Evolutionary conservation across 2,888 invertebrate genomes (phyloP), one percentile per base, ranked within the genome.

Genomic region (Sinohyriopsis cumingii): DNA sequence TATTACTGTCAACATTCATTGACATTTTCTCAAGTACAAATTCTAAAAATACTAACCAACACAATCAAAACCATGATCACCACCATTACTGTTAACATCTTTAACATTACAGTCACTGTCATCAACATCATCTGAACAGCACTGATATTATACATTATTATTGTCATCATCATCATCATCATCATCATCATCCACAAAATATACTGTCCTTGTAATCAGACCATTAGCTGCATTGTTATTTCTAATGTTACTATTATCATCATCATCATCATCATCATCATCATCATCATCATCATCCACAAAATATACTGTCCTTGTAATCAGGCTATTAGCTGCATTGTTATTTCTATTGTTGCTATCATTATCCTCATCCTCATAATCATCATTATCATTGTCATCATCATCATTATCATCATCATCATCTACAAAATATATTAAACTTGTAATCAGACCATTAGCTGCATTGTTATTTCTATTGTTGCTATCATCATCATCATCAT

Each of bases 301-400:
- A 45, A 45, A 45, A 3, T 6, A 59, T 59, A 57, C 1, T 57
- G 24, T 22, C n/a, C 4, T 24, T 20, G 3, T 57, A 22, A 22
- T 57, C 18, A 4, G 3, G 12, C 63, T 55, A 61, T 62, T 54
- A 61, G 45, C 53, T 63, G 20, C 22, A 57, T 62, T 28, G 3
- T 24, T 20, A 33, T 54, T 54, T n/a, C 20, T 28, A 56, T 55
- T 53, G 6, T 18, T 25, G 25, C 59, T 33, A 53, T 63, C 62
- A 56, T 68, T 64, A 62, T 45, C 55, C 22, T 28, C 25, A 28
- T 56, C 45, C 1, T 18, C 55, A 62, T 62, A 22, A 54, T 45
- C 45, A 67, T 56, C 65, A 54, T 45, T 53, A 61, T 22, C 24
- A 63, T 55, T n/a, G 54, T 12, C 53, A 67, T 54, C 67, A 54